These are phyloP conservation scores for Mugil cephalus DNA, from an alignment of 2,113 vertebrate species.

Conservation along the genomic window DNA sequence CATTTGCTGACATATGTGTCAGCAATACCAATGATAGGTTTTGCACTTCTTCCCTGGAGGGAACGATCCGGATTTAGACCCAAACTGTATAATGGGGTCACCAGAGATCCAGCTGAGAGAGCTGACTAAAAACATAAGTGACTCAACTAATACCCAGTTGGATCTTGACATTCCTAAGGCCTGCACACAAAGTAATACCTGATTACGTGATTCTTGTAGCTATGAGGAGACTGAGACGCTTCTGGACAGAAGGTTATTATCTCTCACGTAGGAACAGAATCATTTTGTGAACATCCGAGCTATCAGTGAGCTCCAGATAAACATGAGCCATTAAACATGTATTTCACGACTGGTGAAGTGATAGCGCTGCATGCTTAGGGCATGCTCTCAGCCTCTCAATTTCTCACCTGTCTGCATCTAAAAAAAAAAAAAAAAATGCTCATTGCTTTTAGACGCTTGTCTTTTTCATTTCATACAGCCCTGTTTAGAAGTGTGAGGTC, in stretches of 20 bases:
- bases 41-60: not conserved
- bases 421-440: too few species aligned
- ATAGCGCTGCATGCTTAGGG: slow-evolving; percentile 3
- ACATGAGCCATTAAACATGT: slow-evolving; percentile 13
- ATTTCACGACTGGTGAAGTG: slow-evolving; percentile 16
- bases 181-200: too few species aligned
- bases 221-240: not conserved
- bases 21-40: not conserved
- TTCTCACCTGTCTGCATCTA: not conserved
- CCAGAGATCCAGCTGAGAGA: not conserved
- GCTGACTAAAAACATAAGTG: not conserved
- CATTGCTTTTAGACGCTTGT: not conserved
- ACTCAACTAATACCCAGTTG: slow-evolving; percentile 9
- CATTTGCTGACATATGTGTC: not conserved
- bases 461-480: slow-evolving; percentile 13
- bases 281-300: slow-evolving; percentile 3
- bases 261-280: not conserved
- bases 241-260: too few species aligned
- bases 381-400: not conserved
- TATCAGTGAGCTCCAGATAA: slow-evolving; percentile 45
- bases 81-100: not conserved
- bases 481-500: not conserved
- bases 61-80: slow-evolving; percentile 12
- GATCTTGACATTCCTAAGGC: not conserved
- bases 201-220: not conserved